Evolutionary conservation across 2,113 vertebrate species (phyloP), one percentile per base, ranked within the genome.

Genomic region (Anolis sagrei): DNA sequence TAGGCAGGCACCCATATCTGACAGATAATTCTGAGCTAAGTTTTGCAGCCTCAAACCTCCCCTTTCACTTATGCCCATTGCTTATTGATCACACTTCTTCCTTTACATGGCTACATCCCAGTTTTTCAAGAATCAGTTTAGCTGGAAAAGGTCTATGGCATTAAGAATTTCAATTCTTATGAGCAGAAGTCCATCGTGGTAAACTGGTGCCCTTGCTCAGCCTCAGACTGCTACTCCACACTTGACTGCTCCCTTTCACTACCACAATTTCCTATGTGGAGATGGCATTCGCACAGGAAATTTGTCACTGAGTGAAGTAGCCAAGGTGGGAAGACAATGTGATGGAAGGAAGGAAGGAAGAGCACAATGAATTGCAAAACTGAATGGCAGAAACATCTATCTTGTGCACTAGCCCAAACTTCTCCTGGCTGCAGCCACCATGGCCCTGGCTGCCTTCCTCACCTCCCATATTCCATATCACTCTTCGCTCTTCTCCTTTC

Each of bases 311-410:
- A 32, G 36, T 66, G 77, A 86, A 73, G 54, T 29, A 2, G n/a
- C 72, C 58, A 32, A 8, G 54, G 11, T 13, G 54, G 76, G 48
- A 16, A 48, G 87, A 1, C 83, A 83, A 84, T 87, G 83, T 72
- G 81, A 62, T 44, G 74, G 79, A 48, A 64, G 76, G 34, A 69
- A 89, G 75, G 84, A 2, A 0, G 82, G 80, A 32, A 72, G 54
- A 49, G 29, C 70, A 74, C 69, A 81, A 83, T 87, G 83, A 62
- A 87, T 82, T 90, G 93, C 44, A 0, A 86, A 86, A 92, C 73
- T 0, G 0, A 85, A 77, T 49, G 87, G 86, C 73, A 73, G 82
- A 81, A 69, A 49, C 44, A 1, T 36, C 61, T 27, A 44, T 10
- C 18, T 16, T 44, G 23, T 19, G 79, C 1, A 11, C 73, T 2